Percentiles rank a stretch among this genome's conserved stretches.
phyloP scores from a whole-genome alignment of 2,113 vertebrate species.

The Cyphomyrus discorhynchus region DNA sequence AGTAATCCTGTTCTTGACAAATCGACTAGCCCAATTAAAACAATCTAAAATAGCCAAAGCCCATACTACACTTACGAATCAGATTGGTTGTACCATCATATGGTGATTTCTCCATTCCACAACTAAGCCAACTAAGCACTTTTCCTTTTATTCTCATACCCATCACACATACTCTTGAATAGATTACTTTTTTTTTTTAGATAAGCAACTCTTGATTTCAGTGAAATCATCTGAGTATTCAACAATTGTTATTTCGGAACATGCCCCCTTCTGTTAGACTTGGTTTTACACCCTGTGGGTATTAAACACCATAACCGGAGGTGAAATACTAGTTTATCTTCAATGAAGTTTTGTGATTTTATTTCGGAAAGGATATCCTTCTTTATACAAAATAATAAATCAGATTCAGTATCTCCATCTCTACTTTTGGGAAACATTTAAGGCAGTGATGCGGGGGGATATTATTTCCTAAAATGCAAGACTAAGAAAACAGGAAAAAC shows the following conservation, averaged over 20 bases:
- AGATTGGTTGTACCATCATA: slow-evolving; percentile 10
- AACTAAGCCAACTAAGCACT: background rate
- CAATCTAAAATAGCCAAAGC: background rate
- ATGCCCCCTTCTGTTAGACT: background rate
- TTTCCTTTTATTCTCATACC: background rate
- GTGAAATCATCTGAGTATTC: slow-evolving; percentile 9
- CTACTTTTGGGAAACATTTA: background rate
- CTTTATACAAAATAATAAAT: no score
- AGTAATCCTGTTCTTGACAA: background rate
- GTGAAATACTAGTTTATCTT: no score
- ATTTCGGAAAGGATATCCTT: no score
- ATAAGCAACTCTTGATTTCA: background rate
- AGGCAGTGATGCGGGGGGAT: background rate
- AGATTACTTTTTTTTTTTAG: slow-evolving; percentile 11
- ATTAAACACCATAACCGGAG: no score
- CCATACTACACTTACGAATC: background rate
- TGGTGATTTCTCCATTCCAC: background rate
- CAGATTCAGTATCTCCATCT: background rate
- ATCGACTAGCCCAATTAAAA: background rate
- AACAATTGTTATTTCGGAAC: slow-evolving; percentile 8
- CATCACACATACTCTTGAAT: slow-evolving; percentile 5
- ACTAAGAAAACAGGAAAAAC: background rate
- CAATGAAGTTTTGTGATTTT: no score
- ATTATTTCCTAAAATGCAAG: background rate
- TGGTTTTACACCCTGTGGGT: no score